These are phyloP conservation scores for Macquaria ambigua DNA, from an alignment of 2,113 vertebrate species.

Conservation along the genomic window DNA sequence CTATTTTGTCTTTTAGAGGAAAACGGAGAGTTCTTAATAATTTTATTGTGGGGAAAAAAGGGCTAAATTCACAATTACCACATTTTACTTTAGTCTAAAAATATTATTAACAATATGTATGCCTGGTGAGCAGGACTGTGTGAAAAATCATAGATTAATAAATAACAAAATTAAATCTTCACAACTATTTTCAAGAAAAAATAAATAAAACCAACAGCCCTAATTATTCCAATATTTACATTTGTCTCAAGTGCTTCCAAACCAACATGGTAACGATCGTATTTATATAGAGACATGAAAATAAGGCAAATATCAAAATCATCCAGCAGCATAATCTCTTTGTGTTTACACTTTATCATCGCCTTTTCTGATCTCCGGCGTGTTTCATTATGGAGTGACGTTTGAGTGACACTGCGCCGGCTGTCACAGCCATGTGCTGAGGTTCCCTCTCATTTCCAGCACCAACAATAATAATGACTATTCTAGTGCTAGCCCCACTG, in stretches of 20 bases:
- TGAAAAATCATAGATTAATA: neutral
- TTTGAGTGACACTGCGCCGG: constrained; percentile 81
- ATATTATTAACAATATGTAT: neutral
- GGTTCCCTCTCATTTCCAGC: constrained; percentile 81
- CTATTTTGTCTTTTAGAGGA: constrained; percentile 14
- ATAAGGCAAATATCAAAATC: constrained; percentile 73
- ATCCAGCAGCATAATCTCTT: constrained; percentile 69
- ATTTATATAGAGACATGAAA: constrained; percentile 66
- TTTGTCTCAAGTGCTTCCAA: constrained; percentile 45
- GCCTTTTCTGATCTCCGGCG: constrained; percentile 79
- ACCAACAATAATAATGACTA: constrained; percentile 83
- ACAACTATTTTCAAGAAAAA: constrained; percentile 19
- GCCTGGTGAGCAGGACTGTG: neutral
- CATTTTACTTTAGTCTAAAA: constrained; percentile 8
- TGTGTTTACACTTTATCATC: constrained; percentile 79
- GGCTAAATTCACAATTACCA: neutral
- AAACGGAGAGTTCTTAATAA: constrained; percentile 1
- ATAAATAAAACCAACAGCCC: constrained; percentile 1
- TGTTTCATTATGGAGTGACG: constrained; percentile 80
- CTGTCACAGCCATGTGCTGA: constrained; percentile 79
- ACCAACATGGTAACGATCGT: constrained; percentile 46
- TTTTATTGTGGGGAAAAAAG: neutral
- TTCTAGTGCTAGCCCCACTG: constrained; percentile 77
- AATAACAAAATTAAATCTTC: constrained; percentile 16
- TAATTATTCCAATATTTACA: constrained; percentile 41